Base-by-base conservation (phyloP, 2,888 invertebrate genomes). In the Tipula helvola region DNA sequence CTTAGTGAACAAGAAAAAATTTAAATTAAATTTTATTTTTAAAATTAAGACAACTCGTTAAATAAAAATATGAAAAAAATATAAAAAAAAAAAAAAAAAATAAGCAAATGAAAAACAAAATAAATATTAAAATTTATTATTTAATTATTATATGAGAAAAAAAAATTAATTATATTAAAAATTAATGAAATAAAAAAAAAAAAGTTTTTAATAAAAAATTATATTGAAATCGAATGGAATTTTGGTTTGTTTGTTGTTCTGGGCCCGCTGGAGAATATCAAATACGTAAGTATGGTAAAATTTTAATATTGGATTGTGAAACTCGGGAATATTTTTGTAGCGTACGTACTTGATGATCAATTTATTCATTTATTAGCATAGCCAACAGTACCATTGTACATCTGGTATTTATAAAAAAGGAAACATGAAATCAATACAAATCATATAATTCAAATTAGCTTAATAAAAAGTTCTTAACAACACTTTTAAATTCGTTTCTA, bases 131-230 rank as follows among this genome's bases (percentile, higher is more conserved):
- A 57, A 57, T 71, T 57, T 71, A 71, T 71, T 71, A 71, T 71
- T 71, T 71, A 71, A 71, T 28, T 28, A 39, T 71, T 71, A 71
- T 71, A 71, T 71, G 71, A 52, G 8, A 52, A 52, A 57, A 3
- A 57, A 71, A 71, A 28, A 71, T 71, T 18, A 71, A 28, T 71
- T 71, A 71, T 18, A 57, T 18, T 57, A 57, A 57, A 57, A 71
- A 71, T 71, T 71, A 71, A 71, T 28, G 28, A 71, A 39, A 39
- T 13, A 47, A 13, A 47, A 71, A 71, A 71, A 28, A n/a, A 57
- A 71, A 71, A 71, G 71, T 71, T 71, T 71, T 71, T 71, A 71
- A 71, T 71, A 71, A 71, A 71, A 71, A 71, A 71, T 71, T 71
- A 71, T 71, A 71, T 28, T 71, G 18, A 71, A 71, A 71, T 71